Evolutionary conservation across 2,888 invertebrate genomes (phyloP), one percentile per base, ranked within the genome.

Genomic region (Eupithecia tripunctaria): DNA sequence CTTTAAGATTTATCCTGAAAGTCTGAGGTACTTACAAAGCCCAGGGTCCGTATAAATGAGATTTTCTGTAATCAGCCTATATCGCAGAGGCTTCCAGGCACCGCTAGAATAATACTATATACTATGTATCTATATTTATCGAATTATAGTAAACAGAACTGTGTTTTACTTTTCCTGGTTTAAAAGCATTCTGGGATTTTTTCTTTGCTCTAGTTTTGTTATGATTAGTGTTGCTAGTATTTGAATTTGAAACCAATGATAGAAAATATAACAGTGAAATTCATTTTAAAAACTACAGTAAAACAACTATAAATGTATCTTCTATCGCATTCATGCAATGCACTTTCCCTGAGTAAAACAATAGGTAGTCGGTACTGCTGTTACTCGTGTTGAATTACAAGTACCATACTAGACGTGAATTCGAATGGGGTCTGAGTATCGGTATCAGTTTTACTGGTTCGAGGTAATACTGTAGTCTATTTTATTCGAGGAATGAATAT

Each of bases 341-440:
- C 81, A 83, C 81, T 78, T 78, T 76, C 78, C 80, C 83, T 83
- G 88, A 88, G 89, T 92, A 89, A 94, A 93, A 94, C 94, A 94
- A 93, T 93, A 92, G 88, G 85, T 92, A 92, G 88, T 56, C 25
- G 56, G 85, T 85, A 88, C 87, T 84, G 85, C 83, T 82, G 85
- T 89, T 87, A 87, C 83, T 82, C 86, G 90, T 85, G 89, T 93
- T 92, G 94, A 94, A 94, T 94, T 92, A 93, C 92, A 94, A 93
- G 91, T 91, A 91, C 89, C 89, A 74, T 73, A 85, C 91, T 91
- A 89, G 92, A 90, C 89, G 87, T 90, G 93, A 93, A 94, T 93
- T 90, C 90, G 88, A 92, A 94, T 91, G 84, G 89, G 88, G 76
- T 77, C 76, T 79, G 75, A 62, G 74, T 72, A 74, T 75, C 60